Percentiles rank a stretch among this genome's conserved stretches.
These are phyloP conservation scores for Sarcophilus harrisii DNA, from an alignment of 2,797 vertebrate species.

Conservation along the genomic window DNA sequence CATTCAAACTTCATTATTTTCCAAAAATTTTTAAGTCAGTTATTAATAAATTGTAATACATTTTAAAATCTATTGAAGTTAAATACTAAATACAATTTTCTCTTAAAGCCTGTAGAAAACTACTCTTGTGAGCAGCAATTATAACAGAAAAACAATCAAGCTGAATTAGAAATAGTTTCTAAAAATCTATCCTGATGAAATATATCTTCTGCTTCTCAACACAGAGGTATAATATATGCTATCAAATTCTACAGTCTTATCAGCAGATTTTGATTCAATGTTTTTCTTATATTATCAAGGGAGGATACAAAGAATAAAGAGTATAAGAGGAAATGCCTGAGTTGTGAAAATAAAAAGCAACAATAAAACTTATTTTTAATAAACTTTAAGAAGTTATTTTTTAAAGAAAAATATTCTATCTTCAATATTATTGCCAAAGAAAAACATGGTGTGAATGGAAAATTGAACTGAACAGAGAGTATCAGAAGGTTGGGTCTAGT, in stretches of 20 bases:
- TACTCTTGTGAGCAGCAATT: not conserved
- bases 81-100: not conserved
- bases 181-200: conserved; percentile 54
- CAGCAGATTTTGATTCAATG: not conserved
- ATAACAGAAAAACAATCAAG: conserved; percentile 57
- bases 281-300: not conserved
- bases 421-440: not conserved
- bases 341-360: not conserved
- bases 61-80: not conserved
- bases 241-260: not conserved
- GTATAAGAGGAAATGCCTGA: not conserved
- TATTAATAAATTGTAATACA: conserved; percentile 10
- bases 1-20: not conserved
- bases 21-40: conserved; percentile 5
- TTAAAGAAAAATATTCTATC: not conserved
- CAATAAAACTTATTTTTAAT: not conserved
- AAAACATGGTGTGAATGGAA: not conserved
- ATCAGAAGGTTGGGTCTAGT: not conserved
- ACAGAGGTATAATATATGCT: not conserved
- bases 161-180: conserved; percentile 33
- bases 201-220: not conserved
- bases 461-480: not conserved
- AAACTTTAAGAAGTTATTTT: not conserved
- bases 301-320: not conserved
- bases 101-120: not conserved